phyloP scores from a whole-genome alignment of 2,113 vertebrate species.

The Astur gentilis region DNA sequence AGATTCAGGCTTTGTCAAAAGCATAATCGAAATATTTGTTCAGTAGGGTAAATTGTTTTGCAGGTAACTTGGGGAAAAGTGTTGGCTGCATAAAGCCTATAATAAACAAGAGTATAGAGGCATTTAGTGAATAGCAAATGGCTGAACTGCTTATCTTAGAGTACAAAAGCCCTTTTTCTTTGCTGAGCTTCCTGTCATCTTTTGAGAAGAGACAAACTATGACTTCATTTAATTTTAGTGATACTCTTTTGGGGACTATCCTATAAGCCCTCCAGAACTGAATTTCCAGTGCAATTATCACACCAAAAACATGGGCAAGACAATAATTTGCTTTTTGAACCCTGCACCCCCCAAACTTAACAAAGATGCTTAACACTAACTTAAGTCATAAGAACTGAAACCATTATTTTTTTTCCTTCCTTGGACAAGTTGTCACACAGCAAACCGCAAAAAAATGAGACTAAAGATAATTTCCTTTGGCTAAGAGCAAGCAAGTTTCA shows the following conservation, averaged over 20 bases:
- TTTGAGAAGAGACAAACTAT: not conserved
- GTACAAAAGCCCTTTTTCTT: not conserved
- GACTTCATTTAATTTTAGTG: not conserved
- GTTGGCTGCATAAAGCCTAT: not conserved
- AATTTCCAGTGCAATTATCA: not conserved
- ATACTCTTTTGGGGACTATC: not conserved
- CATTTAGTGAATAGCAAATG: not conserved
- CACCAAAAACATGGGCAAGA: not conserved
- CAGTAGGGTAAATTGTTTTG: not conserved
- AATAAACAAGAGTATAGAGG: not conserved
- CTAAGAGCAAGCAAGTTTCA: not conserved
- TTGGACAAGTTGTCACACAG: not conserved
- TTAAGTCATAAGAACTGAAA: not conserved
- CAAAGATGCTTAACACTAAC: not conserved
- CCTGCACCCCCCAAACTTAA: accelerated
- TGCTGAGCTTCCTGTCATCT: not conserved
- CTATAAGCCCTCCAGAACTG: not conserved
- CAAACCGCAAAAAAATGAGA: not conserved
- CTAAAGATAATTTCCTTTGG: not conserved
- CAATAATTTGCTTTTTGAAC: not conserved
- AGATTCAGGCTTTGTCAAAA: not conserved
- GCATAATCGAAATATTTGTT: not conserved
- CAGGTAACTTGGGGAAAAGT: not conserved
- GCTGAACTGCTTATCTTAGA: not conserved
- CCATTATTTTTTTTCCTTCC: not conserved